Conservation (phyloP, 2,888 invertebrate genomes). For the Pammene aurita region DNA sequence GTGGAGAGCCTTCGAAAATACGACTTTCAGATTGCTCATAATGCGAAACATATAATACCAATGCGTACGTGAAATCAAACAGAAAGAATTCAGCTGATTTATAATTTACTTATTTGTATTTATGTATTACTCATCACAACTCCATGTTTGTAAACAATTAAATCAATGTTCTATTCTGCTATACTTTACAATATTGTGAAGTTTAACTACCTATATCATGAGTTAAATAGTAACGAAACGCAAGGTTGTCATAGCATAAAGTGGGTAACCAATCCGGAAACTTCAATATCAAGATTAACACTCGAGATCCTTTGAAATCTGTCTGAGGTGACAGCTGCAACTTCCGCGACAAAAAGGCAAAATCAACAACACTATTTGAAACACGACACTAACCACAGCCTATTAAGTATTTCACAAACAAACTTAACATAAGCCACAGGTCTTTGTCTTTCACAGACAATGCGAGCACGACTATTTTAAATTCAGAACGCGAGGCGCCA, state of each 20-base stretch:
- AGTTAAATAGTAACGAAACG: not conserved
- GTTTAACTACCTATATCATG: not conserved
- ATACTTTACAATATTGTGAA: not conserved
- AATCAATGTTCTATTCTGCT: not conserved
- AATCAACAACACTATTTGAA: constrained; percentile 48
- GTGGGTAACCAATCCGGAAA: constrained; percentile 44
- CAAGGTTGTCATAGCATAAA: constrained; percentile 49
- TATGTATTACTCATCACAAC: not conserved
- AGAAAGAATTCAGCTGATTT: not conserved
- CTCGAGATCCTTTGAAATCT: constrained; percentile 58
- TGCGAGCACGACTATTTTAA: constrained; percentile 71
- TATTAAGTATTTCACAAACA: constrained; percentile 46
- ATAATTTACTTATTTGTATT: not conserved
- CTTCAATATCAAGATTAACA: constrained; percentile 52
- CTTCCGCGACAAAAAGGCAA: constrained; percentile 58
- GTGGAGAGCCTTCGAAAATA: constrained; percentile 60
- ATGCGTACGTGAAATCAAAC: not conserved
- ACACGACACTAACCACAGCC: constrained; percentile 43
- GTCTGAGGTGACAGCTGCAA: constrained; percentile 61
- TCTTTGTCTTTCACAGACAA: constrained; percentile 61
- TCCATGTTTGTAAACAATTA: constrained; percentile 12
- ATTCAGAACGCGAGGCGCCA: constrained; percentile 63
- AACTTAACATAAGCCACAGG: constrained; percentile 61
- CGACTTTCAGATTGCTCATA: constrained; percentile 56
- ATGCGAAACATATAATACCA: constrained; percentile 14